These are phyloP conservation scores for Drosophila athabasca DNA, from an alignment of 1,140 invertebrate species.

Conservation along the genomic window DNA sequence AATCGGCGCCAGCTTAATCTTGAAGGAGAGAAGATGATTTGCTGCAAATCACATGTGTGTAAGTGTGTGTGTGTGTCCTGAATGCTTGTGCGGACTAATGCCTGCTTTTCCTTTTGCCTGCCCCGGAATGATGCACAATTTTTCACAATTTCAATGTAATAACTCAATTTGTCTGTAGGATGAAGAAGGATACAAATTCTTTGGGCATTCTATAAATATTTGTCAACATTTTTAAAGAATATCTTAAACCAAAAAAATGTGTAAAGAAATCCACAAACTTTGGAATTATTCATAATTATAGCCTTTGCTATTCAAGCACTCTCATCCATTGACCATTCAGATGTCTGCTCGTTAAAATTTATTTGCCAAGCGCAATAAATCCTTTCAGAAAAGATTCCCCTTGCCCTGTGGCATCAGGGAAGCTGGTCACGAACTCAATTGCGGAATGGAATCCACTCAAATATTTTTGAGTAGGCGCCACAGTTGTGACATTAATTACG, in stretches of 20 bases:
- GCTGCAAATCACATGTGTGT: constrained; percentile 39
- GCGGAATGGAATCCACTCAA: constrained; percentile 43
- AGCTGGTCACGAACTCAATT: constrained; percentile 53
- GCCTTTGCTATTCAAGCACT: too few relatives aligned
- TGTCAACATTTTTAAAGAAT: not conserved
- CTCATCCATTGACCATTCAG: too few relatives aligned
- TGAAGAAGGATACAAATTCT: not conserved
- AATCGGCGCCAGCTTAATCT: constrained; percentile 27
- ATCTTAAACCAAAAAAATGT: not conserved
- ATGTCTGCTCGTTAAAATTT: constrained; percentile 24
- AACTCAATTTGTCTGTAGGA: constrained; percentile 35
- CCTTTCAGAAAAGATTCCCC: constrained; percentile 11
- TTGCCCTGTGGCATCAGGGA: constrained; percentile 21
- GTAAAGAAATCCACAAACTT: not conserved
- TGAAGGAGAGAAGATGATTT: constrained; percentile 44
- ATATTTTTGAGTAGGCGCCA: constrained; percentile 32
- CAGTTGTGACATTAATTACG: constrained; percentile 48
- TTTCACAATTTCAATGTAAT: constrained; percentile 23
- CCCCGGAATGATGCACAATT: constrained; percentile 36
- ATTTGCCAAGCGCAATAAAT: constrained; percentile 24
- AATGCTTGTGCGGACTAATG: constrained; percentile 18
- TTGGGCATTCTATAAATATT: not conserved
- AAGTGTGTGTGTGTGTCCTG: constrained; percentile 11
- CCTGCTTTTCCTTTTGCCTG: constrained; percentile 10
- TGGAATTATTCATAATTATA: too few relatives aligned